These are phyloP conservation scores for Magallana nippona DNA, from an alignment of 2,888 invertebrate genomes.

Conservation along the genomic window DNA sequence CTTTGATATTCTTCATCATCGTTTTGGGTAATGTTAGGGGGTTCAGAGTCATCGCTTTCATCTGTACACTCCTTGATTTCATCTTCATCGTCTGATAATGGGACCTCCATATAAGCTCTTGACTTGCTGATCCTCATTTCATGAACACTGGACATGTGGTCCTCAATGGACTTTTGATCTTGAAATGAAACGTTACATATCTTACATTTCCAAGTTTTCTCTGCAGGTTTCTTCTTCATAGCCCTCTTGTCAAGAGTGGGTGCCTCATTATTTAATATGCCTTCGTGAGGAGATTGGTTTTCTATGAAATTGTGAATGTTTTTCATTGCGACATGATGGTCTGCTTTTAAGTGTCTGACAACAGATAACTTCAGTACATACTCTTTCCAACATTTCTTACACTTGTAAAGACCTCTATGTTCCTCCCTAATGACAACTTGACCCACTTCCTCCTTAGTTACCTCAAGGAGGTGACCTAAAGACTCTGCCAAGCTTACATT, in stretches of 20 bases:
- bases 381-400: not conserved
- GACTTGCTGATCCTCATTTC: slow-evolving; percentile 22
- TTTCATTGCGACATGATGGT: not conserved
- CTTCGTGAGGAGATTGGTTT: not conserved
- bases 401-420: not conserved
- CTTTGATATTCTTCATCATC: not conserved
- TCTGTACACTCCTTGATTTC: not conserved
- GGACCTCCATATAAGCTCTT: slow-evolving; percentile 11
- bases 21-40: not conserved
- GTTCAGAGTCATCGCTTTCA: slow-evolving; percentile 5
- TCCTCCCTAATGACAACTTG: not conserved
- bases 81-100: not conserved
- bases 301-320: not conserved
- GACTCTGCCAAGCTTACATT: not conserved
- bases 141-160: slow-evolving; percentile 9
- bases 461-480: not conserved
- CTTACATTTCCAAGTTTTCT: not conserved
- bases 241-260: not conserved
- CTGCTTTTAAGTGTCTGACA: not conserved
- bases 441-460: not conserved
- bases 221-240: not conserved
- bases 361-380: slow-evolving; percentile 4
- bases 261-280: not conserved
- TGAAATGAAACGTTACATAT: not conserved
- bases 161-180: slow-evolving; percentile 21